Evolutionary conservation across 37 sponge, comb jelly and placozoan genomes (phyloP).

Genomic region (Haliclona indistincta): DNA sequence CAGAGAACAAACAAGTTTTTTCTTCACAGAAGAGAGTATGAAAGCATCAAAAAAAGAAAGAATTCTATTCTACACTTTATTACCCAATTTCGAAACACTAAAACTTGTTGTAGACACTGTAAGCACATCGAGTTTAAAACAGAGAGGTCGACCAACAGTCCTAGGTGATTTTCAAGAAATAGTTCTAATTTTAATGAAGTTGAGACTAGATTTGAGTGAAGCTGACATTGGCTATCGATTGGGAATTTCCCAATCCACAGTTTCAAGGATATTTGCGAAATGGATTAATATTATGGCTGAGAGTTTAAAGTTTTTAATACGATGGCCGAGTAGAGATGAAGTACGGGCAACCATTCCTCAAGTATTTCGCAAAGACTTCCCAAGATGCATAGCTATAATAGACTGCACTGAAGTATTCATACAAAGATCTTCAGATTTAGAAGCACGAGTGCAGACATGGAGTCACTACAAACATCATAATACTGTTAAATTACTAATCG

Average conservation of each 20-base stretch:
- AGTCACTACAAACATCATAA: constrained; percentile 38
- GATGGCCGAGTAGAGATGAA: constrained; percentile 34
- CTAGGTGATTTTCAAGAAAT: too few relatives aligned
- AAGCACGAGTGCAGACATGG: constrained; percentile 26
- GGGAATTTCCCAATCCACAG: neutral
- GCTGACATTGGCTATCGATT: constrained; percentile 6
- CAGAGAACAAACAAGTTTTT: too few relatives aligned
- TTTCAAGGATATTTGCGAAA: constrained; percentile 33
- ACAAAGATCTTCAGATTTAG: constrained; percentile 17
- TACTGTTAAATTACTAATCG: constrained; percentile 31
- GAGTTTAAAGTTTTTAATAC: constrained; percentile 6
- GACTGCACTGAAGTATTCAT: constrained; percentile 38
- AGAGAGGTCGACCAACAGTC: neutral
- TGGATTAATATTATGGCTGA: constrained; percentile 40
- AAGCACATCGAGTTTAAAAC: neutral
- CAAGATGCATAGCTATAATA: neutral
- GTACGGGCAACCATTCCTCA: constrained; percentile 15
- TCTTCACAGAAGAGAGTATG: too few relatives aligned
- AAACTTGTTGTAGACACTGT: neutral
- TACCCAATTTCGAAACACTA: neutral
- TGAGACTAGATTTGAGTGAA: constrained; percentile 4
- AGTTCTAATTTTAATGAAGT: neutral
- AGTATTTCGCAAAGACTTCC: neutral
- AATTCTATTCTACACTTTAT: neutral
- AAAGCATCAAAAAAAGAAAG: too few relatives aligned